These are phyloP conservation scores for Ciconia boyciana DNA, from an alignment of 2,113 vertebrate species.

Conservation along the genomic window DNA sequence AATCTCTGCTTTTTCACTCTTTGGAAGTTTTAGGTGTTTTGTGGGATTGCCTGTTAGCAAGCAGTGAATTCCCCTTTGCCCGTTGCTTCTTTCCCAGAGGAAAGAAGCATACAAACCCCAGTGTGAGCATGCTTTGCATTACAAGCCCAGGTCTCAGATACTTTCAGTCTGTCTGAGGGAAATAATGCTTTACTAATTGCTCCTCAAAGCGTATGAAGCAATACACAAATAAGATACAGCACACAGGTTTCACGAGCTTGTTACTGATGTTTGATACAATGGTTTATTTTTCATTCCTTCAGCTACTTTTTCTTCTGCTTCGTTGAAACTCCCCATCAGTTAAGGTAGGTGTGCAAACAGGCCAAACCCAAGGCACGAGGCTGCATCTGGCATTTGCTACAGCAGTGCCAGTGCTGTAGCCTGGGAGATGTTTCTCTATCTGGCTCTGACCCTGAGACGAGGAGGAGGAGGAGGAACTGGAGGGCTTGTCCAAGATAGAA, in stretches of 20 bases:
- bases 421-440: not conserved
- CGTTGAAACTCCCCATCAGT: not conserved
- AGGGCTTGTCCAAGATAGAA: not conserved
- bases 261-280: not conserved
- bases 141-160: not conserved
- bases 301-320: not conserved
- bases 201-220: not conserved
- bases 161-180: not conserved
- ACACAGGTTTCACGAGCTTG: rapidly evolving
- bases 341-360: not conserved
- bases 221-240: not conserved
- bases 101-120: not conserved
- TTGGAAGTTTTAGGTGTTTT: not conserved
- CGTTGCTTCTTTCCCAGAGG: not conserved
- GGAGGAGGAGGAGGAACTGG: not conserved
- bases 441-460: not conserved
- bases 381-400: not conserved
- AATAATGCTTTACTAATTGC: not conserved
- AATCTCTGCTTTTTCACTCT: not conserved
- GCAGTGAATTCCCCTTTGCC: not conserved
- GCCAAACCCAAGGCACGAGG: not conserved
- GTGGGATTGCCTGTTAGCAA: not conserved
- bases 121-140: not conserved
- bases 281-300: not conserved
- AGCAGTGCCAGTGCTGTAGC: not conserved